Base-by-base conservation (phyloP, 2,888 invertebrate species). In the Athrips mouffetella region DNA sequence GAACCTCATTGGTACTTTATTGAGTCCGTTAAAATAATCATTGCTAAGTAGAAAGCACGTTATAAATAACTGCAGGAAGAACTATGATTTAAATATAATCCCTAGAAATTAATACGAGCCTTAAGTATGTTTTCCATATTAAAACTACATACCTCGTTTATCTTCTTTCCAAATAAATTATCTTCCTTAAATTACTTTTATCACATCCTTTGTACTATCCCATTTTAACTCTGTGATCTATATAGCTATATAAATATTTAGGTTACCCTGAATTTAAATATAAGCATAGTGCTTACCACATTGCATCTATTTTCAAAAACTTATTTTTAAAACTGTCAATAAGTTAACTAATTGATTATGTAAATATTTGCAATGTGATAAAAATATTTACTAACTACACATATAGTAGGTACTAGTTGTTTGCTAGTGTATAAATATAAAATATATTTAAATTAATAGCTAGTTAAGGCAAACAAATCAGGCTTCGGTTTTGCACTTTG, bases 221-320 rank as follows among this genome's bases (percentile, higher is more conserved):
- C 59, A 60, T 64, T 66, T 62, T 59, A 58, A 65, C 63, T 68
- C 67, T 70, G 73, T 74, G 73, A 75, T 74, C 67, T 70, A 58
- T 62, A 59, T 67, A 65, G 58, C 30, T 23, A 45, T 37, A 44
- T 21, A 37, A 45, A 49, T 45, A 18, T 40, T 13, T 31, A 42
- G n/a, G 30, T 40, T 20, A 30, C 29, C 7, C n/a, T 20, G 20
- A 29, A 30, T 6, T 18, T 30, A 44, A 1, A 31, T 45, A 31
- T n/a, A n/a, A n/a, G 15, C 3, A 10, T 27, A 45, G 5, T 35
- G 20, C 39, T 7, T 11, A 37, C 11, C 11, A 37, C 11, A 47
- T 40, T 47, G 13, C 5, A 33, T 11, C 16, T 18, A 31, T 21
- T 45, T 25, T 31, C 7, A n/a, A 30, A 30, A 31, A 41, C 8